These are phyloP conservation scores for Zoanthus gigantus DNA, from an alignment of 92 coral and sea anemone species.

Conservation along the genomic window DNA sequence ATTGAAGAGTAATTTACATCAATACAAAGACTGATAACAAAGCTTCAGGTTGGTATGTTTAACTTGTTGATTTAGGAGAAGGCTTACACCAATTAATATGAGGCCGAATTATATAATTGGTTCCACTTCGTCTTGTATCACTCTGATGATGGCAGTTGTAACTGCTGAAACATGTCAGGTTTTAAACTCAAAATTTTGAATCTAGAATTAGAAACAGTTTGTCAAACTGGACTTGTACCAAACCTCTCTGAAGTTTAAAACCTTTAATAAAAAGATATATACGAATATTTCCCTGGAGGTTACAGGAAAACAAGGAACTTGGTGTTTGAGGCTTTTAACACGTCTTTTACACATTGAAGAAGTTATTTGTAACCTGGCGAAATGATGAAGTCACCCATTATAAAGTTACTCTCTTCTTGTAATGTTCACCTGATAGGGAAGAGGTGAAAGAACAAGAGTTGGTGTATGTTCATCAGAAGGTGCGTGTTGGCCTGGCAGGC, in stretches of 20 bases:
- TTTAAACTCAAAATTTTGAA: too few relatives aligned
- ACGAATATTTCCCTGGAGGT: neutral
- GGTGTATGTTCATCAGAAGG: slow-evolving; percentile 1
- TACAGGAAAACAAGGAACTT: neutral
- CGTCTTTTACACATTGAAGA: neutral
- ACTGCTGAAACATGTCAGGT: too few relatives aligned
- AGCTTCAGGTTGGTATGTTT: too few relatives aligned
- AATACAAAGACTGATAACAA: too few relatives aligned
- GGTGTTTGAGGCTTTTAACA: neutral
- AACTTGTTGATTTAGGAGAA: too few relatives aligned
- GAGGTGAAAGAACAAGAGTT: slow-evolving; percentile 2
- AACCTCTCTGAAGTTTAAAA: neutral
- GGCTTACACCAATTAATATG: too few relatives aligned
- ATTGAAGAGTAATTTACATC: too few relatives aligned
- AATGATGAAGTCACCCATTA: neutral
- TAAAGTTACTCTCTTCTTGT: slow-evolving; percentile 1
- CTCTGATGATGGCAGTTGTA: too few relatives aligned
- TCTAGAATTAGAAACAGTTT: too few relatives aligned
- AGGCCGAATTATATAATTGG: too few relatives aligned
- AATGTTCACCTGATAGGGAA: slow-evolving; percentile 11
- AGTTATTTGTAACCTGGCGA: neutral
- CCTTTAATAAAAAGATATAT: neutral
- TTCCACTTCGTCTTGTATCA: too few relatives aligned
- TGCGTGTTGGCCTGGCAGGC: slow-evolving; percentile 10
- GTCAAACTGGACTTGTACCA: too few relatives aligned